These are phyloP conservation scores for Salvelinus namaycush DNA, from an alignment of 2,113 vertebrate genomes.

Conservation along the genomic window DNA sequence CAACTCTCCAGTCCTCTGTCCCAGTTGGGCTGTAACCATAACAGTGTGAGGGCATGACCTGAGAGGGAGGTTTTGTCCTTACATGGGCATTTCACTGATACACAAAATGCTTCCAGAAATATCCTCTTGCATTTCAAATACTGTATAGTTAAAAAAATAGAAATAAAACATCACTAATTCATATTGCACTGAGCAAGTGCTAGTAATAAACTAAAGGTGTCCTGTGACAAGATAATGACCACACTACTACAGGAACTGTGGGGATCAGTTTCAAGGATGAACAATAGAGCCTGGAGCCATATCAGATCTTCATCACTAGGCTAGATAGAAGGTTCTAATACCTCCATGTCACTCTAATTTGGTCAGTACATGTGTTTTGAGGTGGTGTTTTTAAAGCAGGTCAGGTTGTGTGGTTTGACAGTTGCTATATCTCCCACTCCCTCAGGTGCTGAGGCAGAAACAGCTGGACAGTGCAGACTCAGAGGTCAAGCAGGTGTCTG, in stretches of 20 bases:
- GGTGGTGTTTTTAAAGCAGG: not conserved
- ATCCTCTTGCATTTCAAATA: too few relatives aligned
- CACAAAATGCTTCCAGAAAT: not conserved
- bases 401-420: not conserved
- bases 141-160: too few relatives aligned
- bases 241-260: not conserved
- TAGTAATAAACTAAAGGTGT: not conserved
- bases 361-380: not conserved
- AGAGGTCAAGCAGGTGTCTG: conserved; percentile 83
- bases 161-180: too few relatives aligned
- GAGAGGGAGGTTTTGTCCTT: not conserved
- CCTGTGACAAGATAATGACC: not conserved
- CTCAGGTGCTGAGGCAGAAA: conserved; percentile 87
- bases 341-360: not conserved
- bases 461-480: conserved; percentile 76
- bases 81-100: not conserved
- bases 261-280: conserved; percentile 10
- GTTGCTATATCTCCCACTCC: conserved; percentile 7
- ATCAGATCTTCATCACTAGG: not conserved
- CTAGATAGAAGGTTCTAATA: too few relatives aligned
- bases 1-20: not conserved
- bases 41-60: too few relatives aligned
- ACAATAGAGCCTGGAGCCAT: not conserved
- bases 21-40: too few relatives aligned
- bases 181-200: too few relatives aligned